These are phyloP conservation scores for Torymus tubicola DNA, from an alignment of 2,888 invertebrate genomes.

Conservation along the genomic window DNA sequence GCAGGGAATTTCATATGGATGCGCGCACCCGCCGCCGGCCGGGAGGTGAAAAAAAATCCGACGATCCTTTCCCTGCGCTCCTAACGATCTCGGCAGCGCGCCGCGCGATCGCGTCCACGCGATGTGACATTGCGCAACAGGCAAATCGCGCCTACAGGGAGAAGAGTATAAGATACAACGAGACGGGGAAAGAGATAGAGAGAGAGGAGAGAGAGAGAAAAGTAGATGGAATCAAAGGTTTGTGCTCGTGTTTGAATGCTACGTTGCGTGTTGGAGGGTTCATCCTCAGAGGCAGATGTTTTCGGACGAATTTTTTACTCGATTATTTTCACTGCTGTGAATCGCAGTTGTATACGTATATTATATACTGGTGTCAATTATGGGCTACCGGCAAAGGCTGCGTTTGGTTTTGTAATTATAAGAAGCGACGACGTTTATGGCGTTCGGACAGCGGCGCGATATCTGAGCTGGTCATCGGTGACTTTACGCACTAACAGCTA, in stretches of 20 bases:
- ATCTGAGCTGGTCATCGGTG: too few species aligned
- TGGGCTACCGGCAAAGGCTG: too few species aligned
- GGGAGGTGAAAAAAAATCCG: constrained; percentile 8
- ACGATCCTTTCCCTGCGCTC: constrained; percentile 19
- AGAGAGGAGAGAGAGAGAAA: neutral
- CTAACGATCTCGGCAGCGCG: neutral
- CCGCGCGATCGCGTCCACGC: constrained; percentile 13
- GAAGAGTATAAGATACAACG: too few species aligned
- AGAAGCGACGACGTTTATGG: too few species aligned
- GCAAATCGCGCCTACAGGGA: constrained; percentile 6
- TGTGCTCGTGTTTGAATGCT: constrained; percentile 15
- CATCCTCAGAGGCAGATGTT: neutral
- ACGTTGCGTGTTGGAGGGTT: neutral
- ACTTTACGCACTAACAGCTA: neutral
- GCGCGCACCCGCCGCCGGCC: too few species aligned
- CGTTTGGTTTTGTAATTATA: too few species aligned
- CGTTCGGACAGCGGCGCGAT: too few species aligned
- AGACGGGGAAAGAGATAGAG: neutral
- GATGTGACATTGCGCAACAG: constrained; percentile 26
- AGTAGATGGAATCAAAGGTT: constrained; percentile 1
- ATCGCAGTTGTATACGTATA: too few species aligned
- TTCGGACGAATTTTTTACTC: too few species aligned
- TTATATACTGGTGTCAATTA: too few species aligned
- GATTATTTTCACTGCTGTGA: too few species aligned
- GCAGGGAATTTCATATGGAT: constrained; percentile 25